A percentile compares a stretch with the other conserved stretches of the same genome.
Conservation (phyloP, 2,888 invertebrate species). For the Ormyrus labotus region DNA sequence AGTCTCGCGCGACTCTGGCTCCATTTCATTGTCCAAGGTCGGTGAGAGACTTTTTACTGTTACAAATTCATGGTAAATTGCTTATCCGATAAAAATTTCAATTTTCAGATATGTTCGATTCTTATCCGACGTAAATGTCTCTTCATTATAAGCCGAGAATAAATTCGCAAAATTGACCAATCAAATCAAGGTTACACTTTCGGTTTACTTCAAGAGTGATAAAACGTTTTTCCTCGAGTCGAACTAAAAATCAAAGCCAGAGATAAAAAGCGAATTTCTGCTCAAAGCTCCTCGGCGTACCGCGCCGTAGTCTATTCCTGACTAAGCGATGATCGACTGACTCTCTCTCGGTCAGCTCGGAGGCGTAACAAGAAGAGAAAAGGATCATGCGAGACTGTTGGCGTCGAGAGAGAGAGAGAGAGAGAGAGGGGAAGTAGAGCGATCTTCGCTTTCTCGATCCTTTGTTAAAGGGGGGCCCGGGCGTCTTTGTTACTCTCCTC, state of each 20-base stretch:
- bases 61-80: not conserved
- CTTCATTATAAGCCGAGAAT: no score
- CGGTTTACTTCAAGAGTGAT: no score
- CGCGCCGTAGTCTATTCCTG: not conserved
- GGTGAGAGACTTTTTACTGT: slow-evolving; percentile 17
- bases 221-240: no score
- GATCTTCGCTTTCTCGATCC: slow-evolving; percentile 60
- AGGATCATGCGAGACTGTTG: slow-evolving; percentile 5
- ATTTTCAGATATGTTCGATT: no score
- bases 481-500: slow-evolving; percentile 63
- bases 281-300: not conserved
- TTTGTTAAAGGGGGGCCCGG: slow-evolving; percentile 60
- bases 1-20: slow-evolving; percentile 32
- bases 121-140: no score
- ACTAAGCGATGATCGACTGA: slow-evolving; percentile 43
- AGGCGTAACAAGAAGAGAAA: slow-evolving; percentile 2
- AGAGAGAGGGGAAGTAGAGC: slow-evolving; percentile 62
- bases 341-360: not conserved
- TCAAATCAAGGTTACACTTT: no score
- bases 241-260: no score
- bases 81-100: no score
- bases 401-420: slow-evolving; percentile 1
- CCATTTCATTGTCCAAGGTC: slow-evolving; percentile 33
- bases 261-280: no score
- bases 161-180: no score